phyloP scores from a whole-genome alignment of 2,113 vertebrate genomes.

The Passer montanus region DNA sequence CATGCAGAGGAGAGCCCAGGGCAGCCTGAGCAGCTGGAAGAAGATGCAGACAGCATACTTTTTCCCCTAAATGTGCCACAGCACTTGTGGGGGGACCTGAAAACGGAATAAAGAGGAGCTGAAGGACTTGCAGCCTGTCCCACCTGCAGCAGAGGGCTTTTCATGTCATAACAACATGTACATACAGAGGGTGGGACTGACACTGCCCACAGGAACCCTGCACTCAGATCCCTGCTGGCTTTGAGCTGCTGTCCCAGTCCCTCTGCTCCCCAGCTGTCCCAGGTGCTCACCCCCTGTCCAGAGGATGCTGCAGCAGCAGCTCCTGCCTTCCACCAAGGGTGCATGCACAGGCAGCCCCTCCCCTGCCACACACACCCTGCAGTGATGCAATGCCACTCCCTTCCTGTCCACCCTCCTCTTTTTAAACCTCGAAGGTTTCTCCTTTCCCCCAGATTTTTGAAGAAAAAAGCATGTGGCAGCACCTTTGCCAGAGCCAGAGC shows the following conservation, averaged over 20 bases:
- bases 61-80: background rate
- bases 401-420: background rate
- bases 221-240: rapidly evolving
- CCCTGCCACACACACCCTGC: background rate
- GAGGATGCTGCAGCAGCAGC: background rate
- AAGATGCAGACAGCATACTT: background rate
- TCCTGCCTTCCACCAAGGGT: rapidly evolving
- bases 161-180: rapidly evolving
- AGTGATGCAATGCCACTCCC: rapidly evolving
- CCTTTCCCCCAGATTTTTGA: background rate
- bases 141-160: background rate
- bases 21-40: background rate
- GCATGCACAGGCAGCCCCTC: rapidly evolving
- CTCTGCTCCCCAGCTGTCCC: background rate
- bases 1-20: background rate
- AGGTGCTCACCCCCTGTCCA: background rate
- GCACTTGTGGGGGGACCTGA: too few species aligned
- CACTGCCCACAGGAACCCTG: background rate
- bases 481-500: background rate
- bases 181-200: background rate
- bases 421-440: background rate
- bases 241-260: background rate
- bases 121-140: background rate
- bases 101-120: rapidly evolving
- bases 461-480: background rate